Evolutionary conservation across 2,888 invertebrate species (phyloP).

Genomic region (Harpalus rufipes): DNA sequence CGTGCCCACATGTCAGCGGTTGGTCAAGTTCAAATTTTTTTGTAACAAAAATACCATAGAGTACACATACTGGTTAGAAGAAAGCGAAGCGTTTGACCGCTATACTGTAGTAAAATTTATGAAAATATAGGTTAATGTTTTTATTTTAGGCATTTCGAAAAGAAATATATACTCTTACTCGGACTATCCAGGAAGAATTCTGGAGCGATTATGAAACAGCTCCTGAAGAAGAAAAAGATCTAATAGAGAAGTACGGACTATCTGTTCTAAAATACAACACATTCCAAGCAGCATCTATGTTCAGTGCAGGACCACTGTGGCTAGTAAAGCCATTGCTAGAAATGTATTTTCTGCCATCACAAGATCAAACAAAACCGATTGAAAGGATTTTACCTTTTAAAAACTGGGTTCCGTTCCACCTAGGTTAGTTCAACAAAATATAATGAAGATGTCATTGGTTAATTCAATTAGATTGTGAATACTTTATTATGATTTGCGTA

Average conservation of each 20-base stretch:
- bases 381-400: slow-evolving; percentile 40
- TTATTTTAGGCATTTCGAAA: slow-evolving; percentile 39
- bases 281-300: slow-evolving; percentile 45
- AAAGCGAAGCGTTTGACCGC: too few species aligned
- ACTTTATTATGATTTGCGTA: too few species aligned
- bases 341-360: slow-evolving; percentile 27
- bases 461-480: too few species aligned
- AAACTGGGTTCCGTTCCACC: slow-evolving; percentile 39
- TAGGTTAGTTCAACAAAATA: not conserved
- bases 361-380: not conserved
- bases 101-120: too few species aligned
- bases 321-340: slow-evolving; percentile 34
- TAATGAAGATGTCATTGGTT: too few species aligned
- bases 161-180: slow-evolving; percentile 15
- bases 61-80: too few species aligned
- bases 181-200: slow-evolving; percentile 34
- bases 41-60: too few species aligned
- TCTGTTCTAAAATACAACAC: slow-evolving; percentile 25
- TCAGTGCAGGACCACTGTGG: slow-evolving; percentile 13
- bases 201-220: slow-evolving; percentile 11
- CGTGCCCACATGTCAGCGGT: too few species aligned
- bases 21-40: too few species aligned
- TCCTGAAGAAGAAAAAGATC: slow-evolving; percentile 19
- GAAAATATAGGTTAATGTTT: not conserved
- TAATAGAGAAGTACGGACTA: slow-evolving; percentile 7